Percentiles rank a stretch among this genome's conserved stretches.
Conservation (phyloP, 1,140 invertebrate genomes). For the Onthophagus taurus region DNA sequence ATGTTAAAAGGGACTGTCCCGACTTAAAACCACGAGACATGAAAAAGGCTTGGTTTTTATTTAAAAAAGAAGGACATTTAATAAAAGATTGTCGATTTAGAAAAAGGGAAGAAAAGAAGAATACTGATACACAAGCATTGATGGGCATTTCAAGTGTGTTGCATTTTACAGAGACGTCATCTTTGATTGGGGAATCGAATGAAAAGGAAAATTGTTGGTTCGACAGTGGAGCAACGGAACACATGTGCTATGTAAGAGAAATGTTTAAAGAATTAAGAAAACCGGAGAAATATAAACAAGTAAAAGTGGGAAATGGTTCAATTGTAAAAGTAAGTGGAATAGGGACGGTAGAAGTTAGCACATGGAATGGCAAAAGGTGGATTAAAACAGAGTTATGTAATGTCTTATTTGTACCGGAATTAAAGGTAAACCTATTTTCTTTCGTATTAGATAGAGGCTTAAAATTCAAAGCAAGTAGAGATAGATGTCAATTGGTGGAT, state of each 20-base stretch:
- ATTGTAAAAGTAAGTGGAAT: neutral
- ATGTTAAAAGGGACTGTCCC: conserved; percentile 4
- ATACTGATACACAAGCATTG: neutral
- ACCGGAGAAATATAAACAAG: neutral
- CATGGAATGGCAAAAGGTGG: too few species aligned
- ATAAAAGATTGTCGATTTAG: conserved; percentile 6
- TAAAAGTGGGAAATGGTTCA: conserved; percentile 6
- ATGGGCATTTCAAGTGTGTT: too few species aligned
- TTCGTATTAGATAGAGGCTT: neutral
- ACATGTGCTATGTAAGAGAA: conserved; percentile 8
- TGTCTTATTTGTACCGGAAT: conserved; percentile 10
- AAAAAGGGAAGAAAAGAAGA: conserved; percentile 7
- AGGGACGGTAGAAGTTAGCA: neutral
- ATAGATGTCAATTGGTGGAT: neutral
- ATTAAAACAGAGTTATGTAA: conserved; percentile 7
- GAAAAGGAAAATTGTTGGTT: neutral
- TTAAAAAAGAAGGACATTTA: conserved; percentile 12
- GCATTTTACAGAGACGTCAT: conserved; percentile 1
- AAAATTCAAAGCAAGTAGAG: neutral
- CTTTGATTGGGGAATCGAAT: conserved; percentile 2
- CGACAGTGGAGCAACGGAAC: conserved; percentile 9
- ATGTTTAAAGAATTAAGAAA: conserved; percentile 3
- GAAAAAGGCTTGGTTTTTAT: conserved; percentile 6
- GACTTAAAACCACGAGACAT: too few species aligned
- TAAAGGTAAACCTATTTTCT: conserved; percentile 10